Evolutionary conservation across 2,797 vertebrate genomes (phyloP).

Genomic region (Rhodeus uyekii): DNA sequence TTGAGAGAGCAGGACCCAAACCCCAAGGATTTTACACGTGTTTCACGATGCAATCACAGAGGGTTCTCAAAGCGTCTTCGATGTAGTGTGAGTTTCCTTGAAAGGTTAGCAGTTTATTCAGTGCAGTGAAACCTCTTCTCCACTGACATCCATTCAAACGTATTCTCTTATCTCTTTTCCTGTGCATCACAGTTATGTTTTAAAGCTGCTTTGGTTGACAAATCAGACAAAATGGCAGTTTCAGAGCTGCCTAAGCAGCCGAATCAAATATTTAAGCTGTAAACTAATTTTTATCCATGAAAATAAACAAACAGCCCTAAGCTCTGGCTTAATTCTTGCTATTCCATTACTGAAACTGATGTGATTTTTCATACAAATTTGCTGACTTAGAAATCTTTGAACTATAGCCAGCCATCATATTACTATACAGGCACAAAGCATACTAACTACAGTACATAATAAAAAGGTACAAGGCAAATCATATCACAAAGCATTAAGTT

Average conservation of each 20-base stretch:
- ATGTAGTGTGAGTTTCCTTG: too few species aligned
- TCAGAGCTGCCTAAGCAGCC: not conserved
- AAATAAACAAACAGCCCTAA: not conserved
- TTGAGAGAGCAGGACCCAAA: too few species aligned
- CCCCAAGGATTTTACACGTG: too few species aligned
- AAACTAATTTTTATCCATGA: not conserved
- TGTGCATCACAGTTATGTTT: too few species aligned
- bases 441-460: constrained; percentile 32
- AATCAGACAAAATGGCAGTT: not conserved
- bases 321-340: not conserved
- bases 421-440: constrained; percentile 35
- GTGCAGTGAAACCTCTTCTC: too few species aligned
- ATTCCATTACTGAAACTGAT: not conserved
- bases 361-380: not conserved
- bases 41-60: too few species aligned
- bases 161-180: too few species aligned
- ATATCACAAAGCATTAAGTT: constrained; percentile 55
- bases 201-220: not conserved
- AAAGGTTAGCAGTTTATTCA: too few species aligned
- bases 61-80: too few species aligned
- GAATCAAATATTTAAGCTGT: not conserved
- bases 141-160: too few species aligned
- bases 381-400: not conserved
- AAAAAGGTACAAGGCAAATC: constrained; percentile 41
- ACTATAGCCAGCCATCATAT: too few species aligned